Base-by-base conservation (phyloP, 2,113 vertebrate species). In the Dipodomys stephensi region DNA sequence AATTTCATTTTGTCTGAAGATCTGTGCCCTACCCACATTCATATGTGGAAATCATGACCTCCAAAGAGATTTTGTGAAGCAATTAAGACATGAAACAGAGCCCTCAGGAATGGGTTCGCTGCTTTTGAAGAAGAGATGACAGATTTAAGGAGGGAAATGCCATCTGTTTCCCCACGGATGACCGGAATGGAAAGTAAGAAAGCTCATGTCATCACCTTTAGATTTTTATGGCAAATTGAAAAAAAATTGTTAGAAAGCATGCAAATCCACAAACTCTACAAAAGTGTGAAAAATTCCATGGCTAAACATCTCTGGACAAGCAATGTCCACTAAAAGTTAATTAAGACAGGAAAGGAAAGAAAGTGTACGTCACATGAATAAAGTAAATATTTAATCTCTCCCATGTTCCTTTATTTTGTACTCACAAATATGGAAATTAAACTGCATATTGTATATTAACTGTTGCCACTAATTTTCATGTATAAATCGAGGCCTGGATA, bases 61-160 rank as follows among this genome's bases (percentile, higher is more conserved):
- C 0, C 7, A 25, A 39, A 4, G 27, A 15, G 32, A 46, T 32
- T 10, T 32, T 35, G 7, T 6, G 11, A 28, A 28, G 11, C 18
- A 18, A 62, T 19, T 19, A 16, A 7, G 2, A 0, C 10, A 19
- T 23, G 23, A n/a, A n/a, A 1, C 8, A 44, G 18, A 82, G 23
- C 3, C 7, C 18, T 64, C 0, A 32, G 16, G 32, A n/a, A 49
- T 7, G 3, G 16, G 13, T 13, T 25, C 1, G 18, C 1, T 10
- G 8, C 60, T 15, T 10, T 44, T 44, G 0, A 20, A 44, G 13
- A 92, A 22, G 28, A 16, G 5, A 32, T 7, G 12, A 4, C 30
- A 28, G 49, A 62, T 57, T 57, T 13, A 57, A 57, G 49, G 13
- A 57, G 53, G 53, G 53, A 18, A 57, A 57, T 57, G 15, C 53